phyloP scores from a whole-genome alignment of 2,797 vertebrate genomes.

The Atherinosoma microstoma region DNA sequence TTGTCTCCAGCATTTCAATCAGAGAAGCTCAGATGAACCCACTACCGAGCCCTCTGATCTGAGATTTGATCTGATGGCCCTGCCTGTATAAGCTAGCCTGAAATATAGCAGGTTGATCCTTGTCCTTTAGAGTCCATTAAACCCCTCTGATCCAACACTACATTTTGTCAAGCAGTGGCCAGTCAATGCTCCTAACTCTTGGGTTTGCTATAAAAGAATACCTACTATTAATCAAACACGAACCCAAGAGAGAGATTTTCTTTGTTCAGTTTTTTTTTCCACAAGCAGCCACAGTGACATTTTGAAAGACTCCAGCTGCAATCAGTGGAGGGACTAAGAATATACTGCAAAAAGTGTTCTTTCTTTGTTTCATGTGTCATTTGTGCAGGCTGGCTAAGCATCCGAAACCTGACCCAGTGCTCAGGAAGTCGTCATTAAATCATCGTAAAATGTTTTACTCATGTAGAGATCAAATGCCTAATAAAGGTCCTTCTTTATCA shows the following conservation, averaged over 20 bases:
- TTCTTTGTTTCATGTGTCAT: background rate
- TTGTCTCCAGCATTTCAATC: conserved; percentile 51
- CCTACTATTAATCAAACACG: conserved; percentile 43
- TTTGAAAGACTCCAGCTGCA: conserved; percentile 25
- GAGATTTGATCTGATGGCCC: conserved; percentile 52
- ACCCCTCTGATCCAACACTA: conserved; percentile 42
- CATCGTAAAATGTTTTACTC: conserved; percentile 26
- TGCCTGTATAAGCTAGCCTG: conserved; percentile 45
- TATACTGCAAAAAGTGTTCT: background rate
- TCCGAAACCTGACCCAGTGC: conserved; percentile 15
- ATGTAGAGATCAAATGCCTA: conserved; percentile 39
- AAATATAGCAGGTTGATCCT: conserved; percentile 66
- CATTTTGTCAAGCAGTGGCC: conserved; percentile 17
- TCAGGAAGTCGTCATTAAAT: conserved; percentile 51
- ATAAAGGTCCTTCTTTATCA: conserved; percentile 43
- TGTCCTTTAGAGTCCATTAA: conserved; percentile 61
- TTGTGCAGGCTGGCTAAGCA: conserved; percentile 2
- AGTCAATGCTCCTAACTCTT: conserved; percentile 39
- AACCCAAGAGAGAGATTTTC: conserved; percentile 49
- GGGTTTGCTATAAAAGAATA: conserved; percentile 52
- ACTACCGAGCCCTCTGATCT: conserved; percentile 69
- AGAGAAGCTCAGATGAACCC: conserved; percentile 50
- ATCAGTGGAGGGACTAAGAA: background rate
- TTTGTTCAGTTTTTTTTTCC: conserved; percentile 20
- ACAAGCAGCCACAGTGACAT: conserved; percentile 53